Base-by-base conservation (phyloP, 2,113 vertebrate genomes). In the Nothoprocta pentlandii region DNA sequence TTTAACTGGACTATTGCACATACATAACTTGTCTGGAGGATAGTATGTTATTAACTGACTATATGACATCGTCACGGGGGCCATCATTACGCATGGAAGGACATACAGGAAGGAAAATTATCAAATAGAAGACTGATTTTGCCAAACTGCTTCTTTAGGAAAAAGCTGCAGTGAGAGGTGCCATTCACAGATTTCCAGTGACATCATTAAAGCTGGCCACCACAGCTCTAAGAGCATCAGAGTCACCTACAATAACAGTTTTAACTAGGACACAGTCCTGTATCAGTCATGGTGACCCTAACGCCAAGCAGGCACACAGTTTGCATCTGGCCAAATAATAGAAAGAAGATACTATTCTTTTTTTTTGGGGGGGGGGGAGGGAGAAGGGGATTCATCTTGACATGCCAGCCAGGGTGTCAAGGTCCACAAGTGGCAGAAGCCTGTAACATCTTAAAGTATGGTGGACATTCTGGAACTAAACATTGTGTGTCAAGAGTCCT, bases 321-420 rank as follows among this genome's bases (percentile, higher is more conserved):
- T 62, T 3, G 0, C 1, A 59, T 15, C 5, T 44, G 30, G 32
- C 8, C 9, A 34, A 39, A 26, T 7, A 53, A 73, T 8, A 28
- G 28, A 22, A 53, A 56, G 75, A 56, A 51, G 19, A 77, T 17
- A 10, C 12, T 12, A 34, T 34, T 34, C 34, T 63, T 46, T 78
- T 10, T 63, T 88, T 16, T 63, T 23, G 34, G 34, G 34, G 34
- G 34, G 34, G 34, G 34, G 34, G 34, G 5, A 5, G 34, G 34
- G 34, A 34, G 34, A 28, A 28, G 64, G 39, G 41, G 49, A 74
- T 47, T 80, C 10, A 58, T 63, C 12, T 54, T 36, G 51, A 42
- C 2, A 2, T 4, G 26, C 6, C 83, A 36, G 7, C 21, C 77
- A 21, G 26, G 12, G 32, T 42, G 3, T 49, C 25, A 28, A 16